phyloP scores from a whole-genome alignment of 2,113 vertebrate genomes.

The Tyto alba region DNA sequence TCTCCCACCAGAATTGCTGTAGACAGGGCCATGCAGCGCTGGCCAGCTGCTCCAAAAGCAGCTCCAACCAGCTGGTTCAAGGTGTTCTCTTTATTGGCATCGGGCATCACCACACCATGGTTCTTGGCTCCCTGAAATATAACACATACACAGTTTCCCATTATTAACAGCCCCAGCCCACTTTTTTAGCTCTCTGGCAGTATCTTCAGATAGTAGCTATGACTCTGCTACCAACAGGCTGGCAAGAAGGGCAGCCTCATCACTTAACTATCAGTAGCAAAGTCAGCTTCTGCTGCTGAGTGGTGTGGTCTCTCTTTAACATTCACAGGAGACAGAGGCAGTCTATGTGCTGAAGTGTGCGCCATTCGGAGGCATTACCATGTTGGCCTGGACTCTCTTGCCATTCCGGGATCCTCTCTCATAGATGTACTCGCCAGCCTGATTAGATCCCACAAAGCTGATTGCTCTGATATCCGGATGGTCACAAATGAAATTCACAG shows the following conservation, averaged over 20 bases:
- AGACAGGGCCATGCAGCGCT: conserved; percentile 98
- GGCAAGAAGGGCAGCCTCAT: background rate
- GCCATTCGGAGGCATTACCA: conserved; percentile 74
- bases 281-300: background rate
- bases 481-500: conserved; percentile 95
- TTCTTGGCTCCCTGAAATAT: conserved; percentile 91
- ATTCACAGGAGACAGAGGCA: background rate
- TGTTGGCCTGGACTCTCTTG: conserved; percentile 97
- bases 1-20: conserved; percentile 92
- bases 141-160: background rate
- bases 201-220: background rate
- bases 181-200: background rate
- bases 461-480: conserved; percentile 94
- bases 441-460: conserved; percentile 98
- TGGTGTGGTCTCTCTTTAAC: background rate
- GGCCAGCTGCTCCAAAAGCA: conserved; percentile 95
- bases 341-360: background rate
- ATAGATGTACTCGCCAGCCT: conserved; percentile 96
- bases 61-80: conserved; percentile 96
- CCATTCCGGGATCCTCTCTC: conserved; percentile 92
- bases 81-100: conserved; percentile 97
- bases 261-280: background rate
- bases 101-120: conserved; percentile 96
- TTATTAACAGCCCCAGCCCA: background rate
- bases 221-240: background rate